Base-by-base conservation (phyloP, 2,113 vertebrate species). In the Pipa parva region DNA sequence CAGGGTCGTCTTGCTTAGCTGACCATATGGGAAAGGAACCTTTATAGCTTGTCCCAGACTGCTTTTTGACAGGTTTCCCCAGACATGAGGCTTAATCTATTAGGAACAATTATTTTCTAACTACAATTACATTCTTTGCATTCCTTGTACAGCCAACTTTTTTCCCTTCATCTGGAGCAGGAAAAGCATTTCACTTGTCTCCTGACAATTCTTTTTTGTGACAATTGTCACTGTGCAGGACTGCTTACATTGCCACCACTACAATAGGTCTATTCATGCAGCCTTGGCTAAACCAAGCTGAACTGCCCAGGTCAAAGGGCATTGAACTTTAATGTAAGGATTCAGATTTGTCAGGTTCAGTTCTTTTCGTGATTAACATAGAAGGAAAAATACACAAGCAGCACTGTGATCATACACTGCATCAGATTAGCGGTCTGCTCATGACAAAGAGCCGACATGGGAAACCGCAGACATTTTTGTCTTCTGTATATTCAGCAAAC, bases 291-390 rank as follows among this genome's bases (percentile, higher is more conserved):
- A 78, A 69, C 59, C 65, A 59, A 74, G 63, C 68, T 67, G 71
- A 78, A 76, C 71, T 77, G 63, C 10, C 56, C 71, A 74, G 77
- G 79, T 74, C 71, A 73, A 64, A 67, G 78, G 79, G 71, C 78
- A 76, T 0, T 63, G 78, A 89, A 83, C 83, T 83, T 77, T 80
- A 77, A 85, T 83, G 81, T 75, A 61, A 12, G 27, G 56, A 68
- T 77, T 83, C 76, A 76, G 49, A 82, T 72, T 59, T 81, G 81
- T 73, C 74, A 79, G 66, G 69, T 66, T 74, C 79, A 83, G 63
- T 81, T 76, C 72, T 70, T 78, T 78, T 63, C 78, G 81, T 78
- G 80, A 83, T 77, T 79, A 78, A 83, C 73, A 71, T 76, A 77
- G 17, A n/a, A 73, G 77, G 70, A 82, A 75, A 78, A 73, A 59